Conservation (phyloP, 2,797 vertebrate species). For the Taenioides sp. region DNA sequence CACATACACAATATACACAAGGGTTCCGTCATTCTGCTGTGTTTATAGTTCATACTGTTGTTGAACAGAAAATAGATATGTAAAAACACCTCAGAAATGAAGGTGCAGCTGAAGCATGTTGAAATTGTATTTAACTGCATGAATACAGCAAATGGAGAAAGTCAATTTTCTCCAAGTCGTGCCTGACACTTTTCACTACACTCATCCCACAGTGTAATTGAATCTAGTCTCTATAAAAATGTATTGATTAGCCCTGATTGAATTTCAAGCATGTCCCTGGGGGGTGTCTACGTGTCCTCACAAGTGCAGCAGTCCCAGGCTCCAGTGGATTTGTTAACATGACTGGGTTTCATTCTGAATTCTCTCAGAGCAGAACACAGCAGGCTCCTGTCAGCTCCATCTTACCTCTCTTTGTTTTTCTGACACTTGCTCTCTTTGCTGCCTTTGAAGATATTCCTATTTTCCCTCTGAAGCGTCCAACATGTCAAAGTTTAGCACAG, state of each 20-base stretch:
- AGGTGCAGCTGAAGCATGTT: not conserved
- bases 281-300: not conserved
- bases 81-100: not conserved
- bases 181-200: slow-evolving; percentile 3
- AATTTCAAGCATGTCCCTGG: slow-evolving; percentile 4
- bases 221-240: slow-evolving; percentile 13
- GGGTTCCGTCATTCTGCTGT: too few relatives aligned
- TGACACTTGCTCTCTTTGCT: slow-evolving; percentile 37
- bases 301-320: not conserved
- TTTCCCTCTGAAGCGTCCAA: slow-evolving; percentile 18
- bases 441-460: slow-evolving; percentile 45
- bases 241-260: slow-evolving; percentile 13
- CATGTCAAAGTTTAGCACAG: slow-evolving; percentile 27
- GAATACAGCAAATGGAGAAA: slow-evolving; percentile 1
- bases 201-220: slow-evolving; percentile 11
- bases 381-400: slow-evolving; percentile 25
- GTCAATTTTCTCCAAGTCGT: not conserved
- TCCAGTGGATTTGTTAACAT: slow-evolving; percentile 13
- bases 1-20: too few relatives aligned
- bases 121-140: not conserved
- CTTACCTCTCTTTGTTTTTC: slow-evolving; percentile 31
- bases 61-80: not conserved
- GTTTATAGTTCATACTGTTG: too few relatives aligned
- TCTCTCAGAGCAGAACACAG: slow-evolving; percentile 24
- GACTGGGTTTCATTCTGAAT: slow-evolving; percentile 23